These are phyloP conservation scores for Dorcus parallelipipedus DNA, from an alignment of 2,888 invertebrate species.

Conservation along the genomic window DNA sequence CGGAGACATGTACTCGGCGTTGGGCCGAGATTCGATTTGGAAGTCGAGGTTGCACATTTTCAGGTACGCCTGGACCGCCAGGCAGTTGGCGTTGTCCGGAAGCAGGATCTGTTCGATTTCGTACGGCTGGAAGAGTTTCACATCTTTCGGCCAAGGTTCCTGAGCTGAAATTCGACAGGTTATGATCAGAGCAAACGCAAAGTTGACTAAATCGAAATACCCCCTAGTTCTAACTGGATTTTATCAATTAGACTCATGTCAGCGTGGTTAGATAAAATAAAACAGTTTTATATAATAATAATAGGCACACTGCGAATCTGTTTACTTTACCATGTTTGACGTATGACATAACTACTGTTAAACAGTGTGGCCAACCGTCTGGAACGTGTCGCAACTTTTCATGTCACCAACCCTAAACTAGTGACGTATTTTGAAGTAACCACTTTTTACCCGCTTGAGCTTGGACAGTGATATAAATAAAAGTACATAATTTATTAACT, in stretches of 20 bases:
- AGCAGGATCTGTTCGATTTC: slow-evolving; percentile 92
- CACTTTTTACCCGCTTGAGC: no score
- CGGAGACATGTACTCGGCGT: slow-evolving; percentile 97
- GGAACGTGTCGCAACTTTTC: no score
- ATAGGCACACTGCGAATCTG: neutral
- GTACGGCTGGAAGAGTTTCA: slow-evolving; percentile 82
- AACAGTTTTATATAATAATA: neutral
- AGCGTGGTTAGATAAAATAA: neutral
- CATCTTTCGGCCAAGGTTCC: slow-evolving; percentile 89
- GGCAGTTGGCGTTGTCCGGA: slow-evolving; percentile 90
- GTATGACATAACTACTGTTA: no score
- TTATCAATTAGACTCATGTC: neutral
- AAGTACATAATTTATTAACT: neutral
- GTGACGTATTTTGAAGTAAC: no score
- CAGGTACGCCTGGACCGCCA: slow-evolving; percentile 89
- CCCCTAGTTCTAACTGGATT: neutral
- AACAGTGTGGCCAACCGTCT: no score
- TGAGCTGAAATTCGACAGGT: slow-evolving; percentile 57
- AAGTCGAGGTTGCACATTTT: slow-evolving; percentile 89
- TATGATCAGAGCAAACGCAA: neutral
- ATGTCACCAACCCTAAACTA: no score
- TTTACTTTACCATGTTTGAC: no score
- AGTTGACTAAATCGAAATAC: neutral
- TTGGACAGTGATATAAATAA: no score
- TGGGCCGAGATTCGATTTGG: slow-evolving; percentile 76